A percentile compares a stretch with the other conserved stretches of the same genome.
These are phyloP conservation scores for Mystacornis crossleyi DNA, from an alignment of 2,113 vertebrate genomes.

Conservation along the genomic window DNA sequence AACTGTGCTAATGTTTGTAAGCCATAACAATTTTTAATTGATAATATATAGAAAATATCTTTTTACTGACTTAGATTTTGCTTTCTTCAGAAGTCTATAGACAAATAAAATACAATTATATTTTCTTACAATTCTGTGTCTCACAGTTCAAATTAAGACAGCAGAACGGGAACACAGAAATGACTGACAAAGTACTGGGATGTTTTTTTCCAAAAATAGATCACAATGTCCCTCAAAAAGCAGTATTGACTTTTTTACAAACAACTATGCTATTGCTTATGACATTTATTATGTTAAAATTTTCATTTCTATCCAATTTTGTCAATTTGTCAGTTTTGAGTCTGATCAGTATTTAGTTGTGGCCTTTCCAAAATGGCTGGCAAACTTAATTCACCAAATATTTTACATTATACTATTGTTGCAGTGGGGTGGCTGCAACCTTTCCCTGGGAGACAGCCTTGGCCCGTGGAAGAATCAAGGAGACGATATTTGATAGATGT, in stretches of 20 bases:
- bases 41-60: neutral
- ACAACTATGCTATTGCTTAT: conserved; percentile 16
- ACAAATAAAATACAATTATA: neutral
- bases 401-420: neutral
- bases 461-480: no score
- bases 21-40: neutral
- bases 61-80: neutral
- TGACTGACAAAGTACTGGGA: conserved; percentile 36
- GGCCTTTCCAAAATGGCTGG: conserved; percentile 13
- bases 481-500: no score
- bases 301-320: conserved; percentile 67
- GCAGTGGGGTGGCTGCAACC: no score
- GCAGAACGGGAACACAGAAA: neutral
- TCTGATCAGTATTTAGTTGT: conserved; percentile 72
- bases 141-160: neutral
- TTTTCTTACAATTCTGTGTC: neutral
- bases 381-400: neutral
- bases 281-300: neutral
- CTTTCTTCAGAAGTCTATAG: neutral
- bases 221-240: conserved; percentile 30
- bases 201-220: conserved; percentile 66
- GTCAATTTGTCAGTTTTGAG: conserved; percentile 72
- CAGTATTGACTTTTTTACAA: conserved; percentile 66
- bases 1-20: neutral
- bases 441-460: no score